Evolutionary conservation across 1,140 invertebrate species (phyloP).

Genomic region (Heterodera schachtii): DNA sequence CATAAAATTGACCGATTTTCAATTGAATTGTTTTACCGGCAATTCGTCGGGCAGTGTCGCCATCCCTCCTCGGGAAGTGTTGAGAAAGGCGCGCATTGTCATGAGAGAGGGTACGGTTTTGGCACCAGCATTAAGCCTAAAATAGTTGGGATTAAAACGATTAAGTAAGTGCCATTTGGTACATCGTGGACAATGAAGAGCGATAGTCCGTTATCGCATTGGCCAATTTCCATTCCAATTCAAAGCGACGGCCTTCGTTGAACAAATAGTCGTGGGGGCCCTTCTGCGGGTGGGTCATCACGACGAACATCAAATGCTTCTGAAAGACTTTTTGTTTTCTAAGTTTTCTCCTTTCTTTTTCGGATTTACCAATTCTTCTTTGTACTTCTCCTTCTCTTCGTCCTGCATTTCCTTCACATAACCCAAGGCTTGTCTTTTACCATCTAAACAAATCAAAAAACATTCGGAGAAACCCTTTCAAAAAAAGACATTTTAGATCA

Average conservation of each 20-base stretch:
- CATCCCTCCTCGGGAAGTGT: constrained; percentile 1
- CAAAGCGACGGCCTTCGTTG: constrained; percentile 44
- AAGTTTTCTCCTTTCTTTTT: not conserved
- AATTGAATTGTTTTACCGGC: not conserved
- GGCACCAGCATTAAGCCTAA: constrained; percentile 51
- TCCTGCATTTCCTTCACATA: constrained; percentile 22
- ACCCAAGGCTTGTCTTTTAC: constrained; percentile 23
- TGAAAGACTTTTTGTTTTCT: not conserved
- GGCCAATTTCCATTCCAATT: constrained; percentile 48
- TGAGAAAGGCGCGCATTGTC: constrained; percentile 43
- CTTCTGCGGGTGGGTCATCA: constrained; percentile 48
- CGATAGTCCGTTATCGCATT: constrained; percentile 33
- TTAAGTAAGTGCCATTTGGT: not conserved
- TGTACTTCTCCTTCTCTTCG: constrained; percentile 6
- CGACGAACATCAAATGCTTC: constrained; percentile 40
- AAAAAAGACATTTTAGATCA: not conserved
- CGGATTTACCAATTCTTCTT: constrained; percentile 19
- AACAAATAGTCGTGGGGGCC: constrained; percentile 48
- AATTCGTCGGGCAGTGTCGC: constrained; percentile 23
- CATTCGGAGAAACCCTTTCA: not conserved
- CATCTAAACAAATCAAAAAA: constrained; percentile 5
- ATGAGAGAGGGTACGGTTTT: constrained; percentile 49
- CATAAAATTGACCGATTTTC: too few relatives aligned
- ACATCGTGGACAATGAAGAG: constrained; percentile 38
- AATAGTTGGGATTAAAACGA: constrained; percentile 16